Base-by-base conservation (phyloP, 2,113 vertebrate species). In the Numenius arquata region DNA sequence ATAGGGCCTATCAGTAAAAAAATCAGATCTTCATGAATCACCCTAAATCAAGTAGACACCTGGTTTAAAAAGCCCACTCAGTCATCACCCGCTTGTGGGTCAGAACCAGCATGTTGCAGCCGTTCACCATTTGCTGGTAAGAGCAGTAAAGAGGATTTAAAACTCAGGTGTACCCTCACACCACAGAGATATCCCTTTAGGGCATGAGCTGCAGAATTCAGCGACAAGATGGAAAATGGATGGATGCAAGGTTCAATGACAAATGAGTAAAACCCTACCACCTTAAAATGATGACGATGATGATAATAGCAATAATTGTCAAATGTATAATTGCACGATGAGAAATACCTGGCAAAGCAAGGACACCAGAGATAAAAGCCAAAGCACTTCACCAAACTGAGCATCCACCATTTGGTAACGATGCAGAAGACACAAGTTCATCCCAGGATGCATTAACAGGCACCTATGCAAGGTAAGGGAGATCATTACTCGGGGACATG, bases 91-190 rank as follows among this genome's bases (percentile, higher is more conserved):
- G 48, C 68, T 70, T 34, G 52, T 50, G 30, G 36, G 63, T 27
- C 36, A n/a, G 2, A 68, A 8, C 32, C 38, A 63, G 55, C 3
- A 0, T 3, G 11, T 4, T 58, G 34, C 2, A 1, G 41, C 12
- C 8, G 14, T 7, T 63, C 36, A 20, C 17, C 12, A 27, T 52
- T 68, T 19, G 27, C 29, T 14, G 32, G 43, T 13, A 45, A 59
- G 22, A 66, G 58, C 20, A 22, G 21, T n/a, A 59, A n/a, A 77
- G 34, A 18, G 8, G 2, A 63, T 45, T 63, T 22, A 56, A 38
- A 80, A 40, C 8, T n/a, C 45, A 17, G 11, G 30, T 6, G 29
- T 27, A 34, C 26, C 40, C 26, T 59, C 43, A 36, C 18, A 41
- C 26, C 66, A 36, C 45, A 50, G 67, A 56, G 67, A 41, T 16